Evolutionary conservation across 2,797 vertebrate species (phyloP).

Genomic region (Tachyglossus aculeatus): DNA sequence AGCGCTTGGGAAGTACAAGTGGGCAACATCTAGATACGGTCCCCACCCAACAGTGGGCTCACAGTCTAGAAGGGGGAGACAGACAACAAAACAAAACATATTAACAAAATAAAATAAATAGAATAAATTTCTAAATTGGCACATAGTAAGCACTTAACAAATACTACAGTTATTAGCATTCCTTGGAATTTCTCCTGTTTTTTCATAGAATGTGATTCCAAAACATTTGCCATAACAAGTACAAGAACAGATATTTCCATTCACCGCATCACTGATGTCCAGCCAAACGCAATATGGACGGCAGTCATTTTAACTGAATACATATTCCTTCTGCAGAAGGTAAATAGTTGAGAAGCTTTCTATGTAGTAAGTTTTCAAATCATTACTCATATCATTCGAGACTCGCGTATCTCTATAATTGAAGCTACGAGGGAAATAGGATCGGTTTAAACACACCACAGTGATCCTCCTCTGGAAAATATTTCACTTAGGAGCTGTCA

Average conservation of each 20-base stretch:
- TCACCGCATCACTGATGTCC: neutral
- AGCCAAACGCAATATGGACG: slow-evolving; percentile 17
- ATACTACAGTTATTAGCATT: too few relatives aligned
- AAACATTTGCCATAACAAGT: too few relatives aligned
- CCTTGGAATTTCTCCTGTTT: too few relatives aligned
- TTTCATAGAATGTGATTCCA: too few relatives aligned
- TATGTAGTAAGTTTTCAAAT: slow-evolving; percentile 48
- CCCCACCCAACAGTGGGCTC: too few relatives aligned
- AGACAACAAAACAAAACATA: too few relatives aligned
- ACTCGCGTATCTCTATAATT: slow-evolving; percentile 14
- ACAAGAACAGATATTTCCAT: slow-evolving; percentile 1
- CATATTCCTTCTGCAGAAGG: slow-evolving; percentile 20
- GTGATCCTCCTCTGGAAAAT: slow-evolving; percentile 35
- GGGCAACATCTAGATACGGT: too few relatives aligned
- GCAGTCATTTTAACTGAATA: slow-evolving; percentile 46
- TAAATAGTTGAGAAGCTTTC: slow-evolving; percentile 9
- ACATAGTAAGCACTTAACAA: too few relatives aligned
- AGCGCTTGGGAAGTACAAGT: too few relatives aligned
- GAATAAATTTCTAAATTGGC: too few relatives aligned
- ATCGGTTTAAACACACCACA: slow-evolving; percentile 38
- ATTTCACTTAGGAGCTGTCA: slow-evolving; percentile 48
- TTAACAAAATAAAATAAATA: too few relatives aligned
- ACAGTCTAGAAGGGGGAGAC: too few relatives aligned
- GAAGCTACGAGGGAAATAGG: slow-evolving; percentile 36
- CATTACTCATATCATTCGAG: slow-evolving; percentile 41